A percentile compares a stretch with the other conserved stretches of the same genome.
Evolutionary conservation across 2,113 vertebrate genomes (phyloP).

Genomic region (Phyllostomus hastatus): DNA sequence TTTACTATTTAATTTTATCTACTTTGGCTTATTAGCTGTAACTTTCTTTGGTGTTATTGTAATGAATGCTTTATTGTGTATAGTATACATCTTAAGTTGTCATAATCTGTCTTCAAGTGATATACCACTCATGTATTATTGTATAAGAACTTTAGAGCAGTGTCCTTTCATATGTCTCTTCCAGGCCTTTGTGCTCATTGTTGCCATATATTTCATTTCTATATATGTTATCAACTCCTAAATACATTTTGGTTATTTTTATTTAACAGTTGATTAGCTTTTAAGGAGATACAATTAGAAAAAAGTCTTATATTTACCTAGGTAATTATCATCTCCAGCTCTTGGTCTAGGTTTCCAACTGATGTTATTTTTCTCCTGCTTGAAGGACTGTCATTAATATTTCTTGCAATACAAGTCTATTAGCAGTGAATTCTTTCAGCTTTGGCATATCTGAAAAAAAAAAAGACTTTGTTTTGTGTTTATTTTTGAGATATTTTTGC

Average conservation of each 20-base stretch:
- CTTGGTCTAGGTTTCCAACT: background rate
- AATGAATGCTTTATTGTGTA: background rate
- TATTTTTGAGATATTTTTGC: background rate
- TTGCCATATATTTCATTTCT: background rate
- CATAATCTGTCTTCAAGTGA: background rate
- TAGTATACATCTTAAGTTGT: background rate
- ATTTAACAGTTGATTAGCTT: background rate
- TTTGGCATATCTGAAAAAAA: background rate
- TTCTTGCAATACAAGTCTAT: background rate
- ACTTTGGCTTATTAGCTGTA: background rate
- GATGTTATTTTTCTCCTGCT: background rate
- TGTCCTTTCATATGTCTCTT: background rate
- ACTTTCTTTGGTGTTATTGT: background rate
- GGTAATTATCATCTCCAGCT: background rate
- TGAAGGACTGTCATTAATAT: background rate
- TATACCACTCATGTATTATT: background rate
- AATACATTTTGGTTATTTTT: background rate
- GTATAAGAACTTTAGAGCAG: background rate
- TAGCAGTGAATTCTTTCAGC: background rate
- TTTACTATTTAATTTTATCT: background rate
- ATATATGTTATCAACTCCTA: background rate
- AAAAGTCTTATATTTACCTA: background rate
- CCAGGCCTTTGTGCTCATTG: background rate
- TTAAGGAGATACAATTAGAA: background rate
- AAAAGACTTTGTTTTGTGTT: background rate